Base-by-base conservation (phyloP, 2,888 invertebrate genomes). In the Drosophila dives region DNA sequence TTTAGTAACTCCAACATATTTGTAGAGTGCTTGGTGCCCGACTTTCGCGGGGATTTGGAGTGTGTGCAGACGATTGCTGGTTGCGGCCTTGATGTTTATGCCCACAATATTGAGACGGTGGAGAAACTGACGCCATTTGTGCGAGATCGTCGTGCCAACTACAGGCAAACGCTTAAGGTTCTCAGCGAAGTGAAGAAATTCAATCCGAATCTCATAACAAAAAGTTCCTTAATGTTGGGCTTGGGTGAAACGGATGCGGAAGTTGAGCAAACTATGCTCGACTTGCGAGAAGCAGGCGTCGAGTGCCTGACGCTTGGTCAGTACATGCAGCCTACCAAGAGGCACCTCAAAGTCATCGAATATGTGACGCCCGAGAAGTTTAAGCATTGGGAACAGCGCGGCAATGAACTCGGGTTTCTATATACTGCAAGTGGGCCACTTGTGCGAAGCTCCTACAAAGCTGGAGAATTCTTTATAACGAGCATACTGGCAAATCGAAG, bases 251-350 rank as follows among this genome's bases (percentile, higher is more conserved):
- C 96, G 0, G 98, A 99, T 88, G 95, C 95, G 48, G 96, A 99
- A 94, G 95, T 99, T 10, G 94, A 96, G 87, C 96, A 96, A 93
- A 97, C 98, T 1, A 94, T 99, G 95, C 95, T 95, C 94, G 99
- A 99, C 94, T 94, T 99, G 54, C 95, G 96, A 64, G 93, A 94
- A 33, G 95, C 94, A 0, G 97, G 96, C 40, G 99, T 99, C 0
- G 99, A 99, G 93, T 99, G 99, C 92, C 93, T 99, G 0, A 99
- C 99, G 0, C 94, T 99, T 7, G 99, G 99, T 0, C 99, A 99
- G 91, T 99, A 99, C 93, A 99, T 99, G 99, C 99, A 99, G 92
- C 99, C 99, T 0, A 99, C 99, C 0, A 99, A 98, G 91, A 95
- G 97, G 11, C 99, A 99, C 93, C 94, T 99, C 33, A 98, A 97